phyloP scores from a whole-genome alignment of 35 echinoderm and acorn worm species.

The Eucidaris tribuloides region DNA sequence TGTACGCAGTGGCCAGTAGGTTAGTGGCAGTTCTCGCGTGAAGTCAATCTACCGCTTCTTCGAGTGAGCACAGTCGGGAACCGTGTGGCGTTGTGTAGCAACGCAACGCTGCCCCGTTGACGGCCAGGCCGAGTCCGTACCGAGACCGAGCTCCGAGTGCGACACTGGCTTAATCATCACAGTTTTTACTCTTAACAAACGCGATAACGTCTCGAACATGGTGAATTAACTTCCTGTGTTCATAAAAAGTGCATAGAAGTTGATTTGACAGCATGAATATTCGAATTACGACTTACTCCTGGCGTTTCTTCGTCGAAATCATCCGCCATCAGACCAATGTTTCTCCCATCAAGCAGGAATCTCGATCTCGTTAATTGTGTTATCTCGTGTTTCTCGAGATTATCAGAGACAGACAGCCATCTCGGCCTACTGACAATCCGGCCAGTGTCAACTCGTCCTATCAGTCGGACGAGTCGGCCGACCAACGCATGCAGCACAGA shows the following conservation, averaged over 20 bases:
- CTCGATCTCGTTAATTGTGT: background rate
- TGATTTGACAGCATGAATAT: background rate
- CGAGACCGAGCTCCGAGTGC: background rate
- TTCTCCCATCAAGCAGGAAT: background rate
- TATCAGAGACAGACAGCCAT: too few species aligned
- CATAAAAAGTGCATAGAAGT: background rate
- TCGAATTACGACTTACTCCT: conserved; percentile 36
- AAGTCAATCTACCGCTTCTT: too few species aligned
- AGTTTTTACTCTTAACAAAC: background rate
- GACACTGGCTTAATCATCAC: background rate
- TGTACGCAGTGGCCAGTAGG: too few species aligned
- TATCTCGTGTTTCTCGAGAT: background rate
- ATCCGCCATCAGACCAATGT: conserved; percentile 62
- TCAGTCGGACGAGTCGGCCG: too few species aligned
- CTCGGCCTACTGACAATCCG: too few species aligned
- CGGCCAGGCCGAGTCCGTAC: background rate
- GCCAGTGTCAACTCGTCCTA: too few species aligned
- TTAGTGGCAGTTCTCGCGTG: too few species aligned
- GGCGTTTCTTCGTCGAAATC: conserved; percentile 62
- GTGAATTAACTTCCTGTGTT: background rate
- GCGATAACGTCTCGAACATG: background rate
- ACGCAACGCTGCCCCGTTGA: background rate
- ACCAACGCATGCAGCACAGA: too few species aligned
- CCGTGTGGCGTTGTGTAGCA: background rate
- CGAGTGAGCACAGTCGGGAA: background rate